phyloP scores from a whole-genome alignment of 2,888 invertebrate genomes.

The Clistopyga incitator region DNA sequence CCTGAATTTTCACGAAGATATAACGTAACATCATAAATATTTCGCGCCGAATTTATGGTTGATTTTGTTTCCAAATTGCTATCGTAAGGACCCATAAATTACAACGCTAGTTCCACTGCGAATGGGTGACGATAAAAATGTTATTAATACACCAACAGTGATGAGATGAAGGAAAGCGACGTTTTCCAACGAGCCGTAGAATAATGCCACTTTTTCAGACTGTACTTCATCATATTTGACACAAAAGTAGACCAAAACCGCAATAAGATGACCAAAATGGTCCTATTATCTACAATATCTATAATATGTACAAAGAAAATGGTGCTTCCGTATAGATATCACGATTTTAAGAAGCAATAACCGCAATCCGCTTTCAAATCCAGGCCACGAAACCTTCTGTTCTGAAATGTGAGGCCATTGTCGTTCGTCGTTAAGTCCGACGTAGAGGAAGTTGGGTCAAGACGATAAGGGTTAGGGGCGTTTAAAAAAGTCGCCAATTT shows the following conservation, averaged over 20 bases:
- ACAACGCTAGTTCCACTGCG: not conserved
- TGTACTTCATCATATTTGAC: not conserved
- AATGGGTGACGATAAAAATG: not conserved
- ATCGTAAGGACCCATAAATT: not conserved
- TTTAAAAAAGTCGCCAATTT: too few relatives aligned
- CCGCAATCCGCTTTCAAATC: not conserved
- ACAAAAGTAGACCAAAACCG: slow-evolving; percentile 6
- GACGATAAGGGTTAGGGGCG: too few relatives aligned
- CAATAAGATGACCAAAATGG: not conserved
- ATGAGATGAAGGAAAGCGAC: not conserved
- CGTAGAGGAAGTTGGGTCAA: too few relatives aligned
- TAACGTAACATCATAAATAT: not conserved
- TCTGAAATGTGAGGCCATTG: not conserved
- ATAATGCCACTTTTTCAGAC: not conserved
- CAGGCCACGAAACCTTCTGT: not conserved
- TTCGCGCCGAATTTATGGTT: not conserved
- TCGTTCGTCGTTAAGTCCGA: not conserved
- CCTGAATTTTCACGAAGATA: not conserved
- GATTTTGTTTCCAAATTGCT: slow-evolving; percentile 1
- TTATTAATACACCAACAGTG: not conserved
- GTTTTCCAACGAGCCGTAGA: not conserved
- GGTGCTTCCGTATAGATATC: not conserved
- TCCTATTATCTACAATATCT: not conserved
- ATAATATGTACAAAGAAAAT: not conserved
- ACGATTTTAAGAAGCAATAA: not conserved